Evolutionary conservation across 92 coral and sea anemone genomes (phyloP).

Genomic region (Zoanthus sansibaricus): DNA sequence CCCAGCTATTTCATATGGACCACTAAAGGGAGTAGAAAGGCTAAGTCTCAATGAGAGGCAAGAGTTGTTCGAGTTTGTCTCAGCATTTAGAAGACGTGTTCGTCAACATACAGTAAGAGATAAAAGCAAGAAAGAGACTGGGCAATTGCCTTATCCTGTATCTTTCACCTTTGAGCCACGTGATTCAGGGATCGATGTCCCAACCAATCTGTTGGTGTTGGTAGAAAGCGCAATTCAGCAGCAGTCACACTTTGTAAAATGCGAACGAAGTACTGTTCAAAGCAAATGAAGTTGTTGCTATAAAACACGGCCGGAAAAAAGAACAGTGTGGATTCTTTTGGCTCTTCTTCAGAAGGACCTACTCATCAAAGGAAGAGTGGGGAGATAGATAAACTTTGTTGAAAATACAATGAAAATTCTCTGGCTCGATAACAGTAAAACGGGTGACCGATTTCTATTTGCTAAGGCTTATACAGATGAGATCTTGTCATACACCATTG

Average conservation of each 20-base stretch:
- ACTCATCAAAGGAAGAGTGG: constrained; percentile 35
- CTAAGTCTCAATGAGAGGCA: constrained; percentile 1
- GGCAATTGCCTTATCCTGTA: constrained; percentile 52
- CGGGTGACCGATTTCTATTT: constrained; percentile 43
- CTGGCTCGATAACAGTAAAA: constrained; percentile 53
- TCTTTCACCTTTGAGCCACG: constrained; percentile 38
- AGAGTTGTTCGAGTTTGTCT: constrained; percentile 50
- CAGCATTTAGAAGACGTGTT: constrained; percentile 49
- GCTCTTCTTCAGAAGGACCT: constrained; percentile 57
- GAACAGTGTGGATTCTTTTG: constrained; percentile 61
- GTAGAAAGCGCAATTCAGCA: neutral
- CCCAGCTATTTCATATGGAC: no score
- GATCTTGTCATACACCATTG: constrained; percentile 59
- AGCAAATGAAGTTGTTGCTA: constrained; percentile 53
- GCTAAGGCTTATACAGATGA: constrained; percentile 47
- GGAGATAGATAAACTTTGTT: constrained; percentile 35
- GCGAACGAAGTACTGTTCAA: neutral
- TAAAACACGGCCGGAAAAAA: constrained; percentile 55
- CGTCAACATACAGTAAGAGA: constrained; percentile 57
- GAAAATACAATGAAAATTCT: constrained; percentile 38
- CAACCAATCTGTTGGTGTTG: constrained; percentile 12
- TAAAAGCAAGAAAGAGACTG: constrained; percentile 62
- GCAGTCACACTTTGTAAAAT: neutral
- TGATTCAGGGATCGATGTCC: constrained; percentile 31
- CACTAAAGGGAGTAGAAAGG: neutral